Evolutionary conservation across 1,140 invertebrate species (phyloP).

Genomic region (Homarus americanus): DNA sequence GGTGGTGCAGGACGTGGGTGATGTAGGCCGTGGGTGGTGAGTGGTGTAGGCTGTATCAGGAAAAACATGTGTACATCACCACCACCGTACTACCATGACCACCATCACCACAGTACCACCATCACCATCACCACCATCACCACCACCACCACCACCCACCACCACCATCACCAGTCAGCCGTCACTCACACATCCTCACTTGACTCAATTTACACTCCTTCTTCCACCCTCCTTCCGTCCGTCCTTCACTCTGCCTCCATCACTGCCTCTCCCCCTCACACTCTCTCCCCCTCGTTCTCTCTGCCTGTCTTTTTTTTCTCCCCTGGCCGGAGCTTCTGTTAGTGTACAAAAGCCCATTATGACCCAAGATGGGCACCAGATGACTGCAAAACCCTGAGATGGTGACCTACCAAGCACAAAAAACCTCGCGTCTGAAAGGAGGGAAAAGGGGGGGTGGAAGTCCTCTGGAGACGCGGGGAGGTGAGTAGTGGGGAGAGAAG

Average conservation of each 20-base stretch:
- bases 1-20: too few species aligned
- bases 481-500: not conserved
- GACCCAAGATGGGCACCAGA: conserved; percentile 52
- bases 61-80: too few species aligned
- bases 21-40: too few species aligned
- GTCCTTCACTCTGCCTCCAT: not conserved
- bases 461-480: too few species aligned
- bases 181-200: not conserved
- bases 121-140: not conserved
- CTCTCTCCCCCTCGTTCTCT: not conserved
- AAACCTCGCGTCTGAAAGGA: conserved; percentile 41
- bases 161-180: not conserved
- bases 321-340: conserved; percentile 18
- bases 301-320: not conserved
- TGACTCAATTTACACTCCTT: not conserved
- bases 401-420: conserved; percentile 25
- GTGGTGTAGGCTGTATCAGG: too few species aligned
- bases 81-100: too few species aligned
- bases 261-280: not conserved
- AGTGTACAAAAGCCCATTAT: conserved; percentile 51
- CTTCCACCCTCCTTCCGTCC: not conserved
- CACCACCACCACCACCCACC: not conserved
- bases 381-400: conserved; percentile 52
- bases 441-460: not conserved
- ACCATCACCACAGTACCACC: not conserved